These are phyloP conservation scores for Melanerpes aurifrons DNA, from an alignment of 2,113 vertebrate genomes.

Conservation along the genomic window DNA sequence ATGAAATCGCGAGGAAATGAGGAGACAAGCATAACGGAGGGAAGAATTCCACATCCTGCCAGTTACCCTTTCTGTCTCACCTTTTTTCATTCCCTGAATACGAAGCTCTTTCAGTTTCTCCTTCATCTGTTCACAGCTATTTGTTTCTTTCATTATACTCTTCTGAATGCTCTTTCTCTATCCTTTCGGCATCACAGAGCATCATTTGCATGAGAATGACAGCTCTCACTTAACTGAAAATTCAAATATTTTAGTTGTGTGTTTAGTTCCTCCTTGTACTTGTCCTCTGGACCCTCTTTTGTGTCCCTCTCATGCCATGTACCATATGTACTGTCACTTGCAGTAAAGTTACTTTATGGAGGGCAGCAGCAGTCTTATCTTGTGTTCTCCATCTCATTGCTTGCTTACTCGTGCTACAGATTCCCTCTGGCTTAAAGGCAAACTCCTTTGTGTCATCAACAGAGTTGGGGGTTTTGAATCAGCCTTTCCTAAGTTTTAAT, in stretches of 20 bases:
- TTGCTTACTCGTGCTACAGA: neutral
- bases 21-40: conserved; percentile 60
- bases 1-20: conserved; percentile 58
- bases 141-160: conserved; percentile 61
- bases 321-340: neutral
- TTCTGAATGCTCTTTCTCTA: conserved; percentile 47
- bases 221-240: conserved; percentile 45
- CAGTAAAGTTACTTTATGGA: neutral
- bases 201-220: conserved; percentile 63
- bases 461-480: too few species aligned
- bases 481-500: neutral
- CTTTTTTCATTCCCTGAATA: conserved; percentile 54
- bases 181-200: conserved; percentile 48
- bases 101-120: conserved; percentile 44
- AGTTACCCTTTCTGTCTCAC: conserved; percentile 54
- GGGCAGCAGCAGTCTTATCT: neutral
- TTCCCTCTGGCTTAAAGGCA: neutral
- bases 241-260: conserved; percentile 24
- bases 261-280: neutral
- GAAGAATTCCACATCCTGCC: conserved; percentile 54
- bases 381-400: neutral
- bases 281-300: neutral
- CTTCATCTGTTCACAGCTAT: conserved; percentile 59
- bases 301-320: neutral
- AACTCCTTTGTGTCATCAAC: neutral